Evolutionary conservation across 2,797 vertebrate species (phyloP), one percentile per base, ranked within the genome.

Genomic region (Odontamblyopus lacepedii): DNA sequence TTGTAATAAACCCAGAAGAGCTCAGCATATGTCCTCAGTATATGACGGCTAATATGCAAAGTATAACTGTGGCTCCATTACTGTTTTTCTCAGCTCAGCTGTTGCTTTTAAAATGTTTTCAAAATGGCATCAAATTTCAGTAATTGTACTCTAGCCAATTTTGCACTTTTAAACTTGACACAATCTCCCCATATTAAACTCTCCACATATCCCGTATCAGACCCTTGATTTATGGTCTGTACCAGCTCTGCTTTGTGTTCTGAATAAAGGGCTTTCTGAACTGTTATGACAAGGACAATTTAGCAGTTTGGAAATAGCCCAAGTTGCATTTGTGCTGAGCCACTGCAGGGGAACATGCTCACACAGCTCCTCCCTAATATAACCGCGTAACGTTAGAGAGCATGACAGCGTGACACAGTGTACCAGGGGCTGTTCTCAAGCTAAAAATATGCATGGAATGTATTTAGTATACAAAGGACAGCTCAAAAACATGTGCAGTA

Each of bases 251-350:
- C 78, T 70, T 82, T 83, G 71, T 79, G 69, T 77, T 61, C 76
- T 88, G 85, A 88, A 87, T 83, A 88, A 88, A 88, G 76, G 69
- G 72, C 74, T 83, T 78, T 78, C 78, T 89, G 83, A 89, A 83
- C 83, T 77, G 79, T 82, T 90, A 82, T 85, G 90, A 91, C 87
- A 89, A 86, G 85, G 87, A 63, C 87, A 86, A 85, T 91, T 89
- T 89, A 84, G 30, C 80, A 67, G 50, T 67, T 84, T 77, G 85
- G 85, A 81, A 78, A 79, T 79, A 50, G 23, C n/a, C 81, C 84
- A 85, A 70, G 81, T 83, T 76, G 76, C 68, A n/a, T 81, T 72
- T 63, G 67, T 83, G 77, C 64, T 66, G 48, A 75, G 69, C 53
- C 38, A 1, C 74, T 6, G 7, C 41, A 0, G 23, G 53, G 62